Evolutionary conservation across 2,888 invertebrate species (phyloP), one percentile per base, ranked within the genome.

Genomic region (Serripes groenlandicus): DNA sequence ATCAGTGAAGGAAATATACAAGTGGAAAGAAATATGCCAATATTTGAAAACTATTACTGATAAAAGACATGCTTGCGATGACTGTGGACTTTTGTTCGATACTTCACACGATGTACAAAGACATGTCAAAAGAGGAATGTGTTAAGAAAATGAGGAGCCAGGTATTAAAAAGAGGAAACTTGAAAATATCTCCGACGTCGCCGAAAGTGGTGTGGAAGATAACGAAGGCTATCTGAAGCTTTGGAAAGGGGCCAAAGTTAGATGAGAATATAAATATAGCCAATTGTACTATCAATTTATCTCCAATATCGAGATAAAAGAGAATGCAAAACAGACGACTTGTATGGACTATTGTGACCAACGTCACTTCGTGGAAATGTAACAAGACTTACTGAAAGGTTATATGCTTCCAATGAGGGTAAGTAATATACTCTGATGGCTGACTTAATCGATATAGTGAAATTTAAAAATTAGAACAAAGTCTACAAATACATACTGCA

Each of bases 21-120:
- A n/a, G n/a, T n/a, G n/a, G n/a, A n/a, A n/a, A n/a, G n/a, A n/a
- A n/a, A n/a, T n/a, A n/a, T n/a, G n/a, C n/a, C n/a, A n/a, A n/a
- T n/a, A n/a, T n/a, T n/a, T n/a, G n/a, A n/a, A n/a, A n/a, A 54
- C 30, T 2, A 80, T 75, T 56, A 32, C 30, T 23, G 70, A 75
- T 23, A 80, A 79, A 70, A 35, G 11, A n/a, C 35, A 80, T 3
- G 52, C 75, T 42, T 80, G 80, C 60, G 80, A 80, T 21, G 80
- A 80, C 34, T 75, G 80, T 72, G 80, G 80, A 7, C 34, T 66
- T 3, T 42, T 80, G 32, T 80, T 80, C 66, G 72, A 75, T 42
- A 21, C 56, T 2, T 4, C 18, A 1, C 80, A 75, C 56, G 80
- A 80, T 26, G 77, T 81, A 1, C 81, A 81, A 28, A 76, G 81